A percentile compares a stretch with the other conserved stretches of the same genome.
These are phyloP conservation scores for Falco berigora DNA, from an alignment of 2,797 vertebrate species.

Conservation along the genomic window DNA sequence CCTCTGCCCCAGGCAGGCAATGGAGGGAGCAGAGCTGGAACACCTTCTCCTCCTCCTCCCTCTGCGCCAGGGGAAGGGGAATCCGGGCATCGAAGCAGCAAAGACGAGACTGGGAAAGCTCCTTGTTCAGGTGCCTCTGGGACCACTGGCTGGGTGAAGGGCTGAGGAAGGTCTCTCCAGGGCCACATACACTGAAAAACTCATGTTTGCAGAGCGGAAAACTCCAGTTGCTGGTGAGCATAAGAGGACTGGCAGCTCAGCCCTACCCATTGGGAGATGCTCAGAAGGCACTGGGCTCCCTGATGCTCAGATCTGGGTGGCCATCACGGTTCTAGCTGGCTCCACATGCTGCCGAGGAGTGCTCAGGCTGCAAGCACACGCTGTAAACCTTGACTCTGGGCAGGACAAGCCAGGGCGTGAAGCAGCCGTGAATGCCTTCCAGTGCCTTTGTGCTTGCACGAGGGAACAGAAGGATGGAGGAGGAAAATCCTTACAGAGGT, in stretches of 20 bases:
- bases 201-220: rapidly evolving
- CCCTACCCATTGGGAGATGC: rapidly evolving
- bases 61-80: neutral
- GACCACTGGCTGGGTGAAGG: neutral
- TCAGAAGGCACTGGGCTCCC: neutral
- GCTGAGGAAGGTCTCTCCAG: neutral
- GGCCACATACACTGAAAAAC: rapidly evolving
- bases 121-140: neutral
- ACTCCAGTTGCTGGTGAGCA: neutral
- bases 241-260: neutral
- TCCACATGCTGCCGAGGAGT: rapidly evolving
- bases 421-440: neutral
- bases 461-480: neutral
- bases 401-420: neutral
- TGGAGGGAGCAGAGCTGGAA: neutral
- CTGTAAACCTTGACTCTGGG: rapidly evolving
- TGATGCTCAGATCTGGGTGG: rapidly evolving
- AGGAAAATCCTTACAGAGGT: neutral
- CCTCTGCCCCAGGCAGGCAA: neutral
- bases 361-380: neutral
- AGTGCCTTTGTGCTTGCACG: neutral
- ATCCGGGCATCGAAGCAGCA: neutral
- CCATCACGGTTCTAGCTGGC: rapidly evolving
- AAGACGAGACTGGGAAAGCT: neutral
- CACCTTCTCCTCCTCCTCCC: neutral